phyloP scores from a whole-genome alignment of 2,797 vertebrate genomes.

The Sorex maritimensis region DNA sequence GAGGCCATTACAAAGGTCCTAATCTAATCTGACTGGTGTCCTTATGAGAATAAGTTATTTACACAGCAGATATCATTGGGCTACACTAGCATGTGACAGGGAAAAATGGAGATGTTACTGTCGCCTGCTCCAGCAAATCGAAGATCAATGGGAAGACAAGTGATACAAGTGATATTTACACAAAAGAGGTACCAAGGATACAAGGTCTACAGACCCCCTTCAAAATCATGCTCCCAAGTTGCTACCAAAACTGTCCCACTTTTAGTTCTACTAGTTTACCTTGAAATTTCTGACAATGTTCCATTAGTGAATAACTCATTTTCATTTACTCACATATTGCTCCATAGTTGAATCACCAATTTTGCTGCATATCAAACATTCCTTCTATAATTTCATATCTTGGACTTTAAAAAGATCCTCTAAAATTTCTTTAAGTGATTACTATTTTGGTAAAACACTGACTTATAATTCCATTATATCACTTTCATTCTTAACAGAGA shows the following conservation, averaged over 20 bases:
- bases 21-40: neutral
- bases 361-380: neutral
- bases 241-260: too few species aligned
- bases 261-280: neutral
- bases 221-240: neutral
- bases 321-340: neutral
- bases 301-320: neutral
- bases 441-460: neutral
- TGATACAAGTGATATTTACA: neutral
- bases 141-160: too few species aligned
- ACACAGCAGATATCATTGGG: too few species aligned
- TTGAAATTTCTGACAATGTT: neutral
- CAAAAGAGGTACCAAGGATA: too few species aligned
- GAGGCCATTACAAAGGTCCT: neutral
- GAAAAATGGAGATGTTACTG: too few species aligned
- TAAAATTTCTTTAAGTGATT: neutral
- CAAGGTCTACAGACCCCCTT: neutral
- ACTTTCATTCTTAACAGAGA: conserved; percentile 12
- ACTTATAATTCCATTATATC: neutral
- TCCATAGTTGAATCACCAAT: neutral
- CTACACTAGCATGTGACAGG: too few species aligned
- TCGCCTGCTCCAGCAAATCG: too few species aligned
- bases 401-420: neutral
- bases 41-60: neutral
- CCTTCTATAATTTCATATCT: conserved; percentile 7